These are phyloP conservation scores for Tokudaia muenninki DNA, from an alignment of 2,797 vertebrate species.

Conservation along the genomic window DNA sequence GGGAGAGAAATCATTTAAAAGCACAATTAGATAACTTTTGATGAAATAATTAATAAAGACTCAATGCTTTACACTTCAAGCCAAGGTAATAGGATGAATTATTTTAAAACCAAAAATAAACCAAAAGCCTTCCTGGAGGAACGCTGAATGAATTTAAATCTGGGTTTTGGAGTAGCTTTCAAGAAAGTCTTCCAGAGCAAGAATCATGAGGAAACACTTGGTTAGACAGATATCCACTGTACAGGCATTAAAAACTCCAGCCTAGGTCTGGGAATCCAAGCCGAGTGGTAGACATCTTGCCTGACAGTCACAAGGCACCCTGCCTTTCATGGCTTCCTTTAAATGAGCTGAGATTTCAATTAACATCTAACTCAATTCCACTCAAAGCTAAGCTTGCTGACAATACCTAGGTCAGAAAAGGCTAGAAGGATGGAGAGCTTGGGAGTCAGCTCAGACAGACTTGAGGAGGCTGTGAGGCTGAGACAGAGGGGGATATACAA, in stretches of 20 bases:
- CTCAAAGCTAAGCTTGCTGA: neutral
- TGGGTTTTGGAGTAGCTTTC: neutral
- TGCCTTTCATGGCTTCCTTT: neutral
- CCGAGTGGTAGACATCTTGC: too few relatives aligned
- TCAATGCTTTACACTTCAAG: neutral
- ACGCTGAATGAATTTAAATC: neutral
- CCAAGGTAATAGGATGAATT: neutral
- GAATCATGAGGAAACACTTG: neutral
- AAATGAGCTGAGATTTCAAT: neutral
- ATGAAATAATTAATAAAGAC: neutral
- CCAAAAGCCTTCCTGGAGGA: neutral
- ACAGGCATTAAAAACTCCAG: neutral
- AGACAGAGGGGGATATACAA: neutral
- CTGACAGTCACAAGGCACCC: neutral
- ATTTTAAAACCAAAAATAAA: constrained; percentile 29
- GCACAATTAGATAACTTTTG: neutral
- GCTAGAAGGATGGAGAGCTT: neutral
- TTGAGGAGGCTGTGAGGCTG: neutral
- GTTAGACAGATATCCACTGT: neutral
- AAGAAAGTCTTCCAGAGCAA: neutral
- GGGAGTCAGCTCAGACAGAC: neutral
- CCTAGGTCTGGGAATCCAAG: neutral
- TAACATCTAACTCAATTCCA: neutral
- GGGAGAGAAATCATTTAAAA: neutral
- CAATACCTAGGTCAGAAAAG: neutral